Evolutionary conservation across 2,113 vertebrate genomes (phyloP).

Genomic region (Xiphias gladius): DNA sequence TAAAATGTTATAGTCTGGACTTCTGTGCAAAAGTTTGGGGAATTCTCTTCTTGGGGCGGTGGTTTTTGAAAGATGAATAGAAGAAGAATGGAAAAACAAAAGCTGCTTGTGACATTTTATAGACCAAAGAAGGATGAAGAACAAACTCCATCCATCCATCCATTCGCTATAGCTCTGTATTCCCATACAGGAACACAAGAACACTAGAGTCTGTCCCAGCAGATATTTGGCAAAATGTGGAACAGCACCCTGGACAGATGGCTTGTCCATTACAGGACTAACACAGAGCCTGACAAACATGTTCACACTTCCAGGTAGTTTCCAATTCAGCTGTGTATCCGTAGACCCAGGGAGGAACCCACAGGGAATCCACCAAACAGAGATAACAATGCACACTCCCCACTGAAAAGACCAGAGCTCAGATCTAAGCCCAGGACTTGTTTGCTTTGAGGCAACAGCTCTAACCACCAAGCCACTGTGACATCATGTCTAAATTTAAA

Average conservation of each 20-base stretch:
- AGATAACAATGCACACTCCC: constrained; percentile 22
- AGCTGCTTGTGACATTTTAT: too few relatives aligned
- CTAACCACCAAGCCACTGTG: not conserved
- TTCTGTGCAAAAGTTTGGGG: too few relatives aligned
- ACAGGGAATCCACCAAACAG: constrained; percentile 18
- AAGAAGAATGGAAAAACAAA: not conserved
- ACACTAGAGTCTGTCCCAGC: constrained; percentile 5
- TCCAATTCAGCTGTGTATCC: constrained; percentile 31
- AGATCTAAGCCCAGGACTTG: constrained; percentile 18
- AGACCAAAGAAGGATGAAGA: not conserved
- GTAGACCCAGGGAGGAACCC: constrained; percentile 13
- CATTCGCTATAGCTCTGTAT: not conserved
- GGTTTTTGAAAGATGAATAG: not conserved
- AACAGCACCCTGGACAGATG: constrained; percentile 50
- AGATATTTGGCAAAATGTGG: constrained; percentile 27
- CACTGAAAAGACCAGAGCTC: constrained; percentile 6
- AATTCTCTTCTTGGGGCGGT: too few relatives aligned
- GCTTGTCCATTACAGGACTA: constrained; percentile 17
- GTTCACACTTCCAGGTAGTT: constrained; percentile 12
- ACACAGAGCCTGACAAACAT: constrained; percentile 6
- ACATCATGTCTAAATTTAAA: constrained; percentile 30
- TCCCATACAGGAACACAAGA: not conserved
- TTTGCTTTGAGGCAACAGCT: not conserved
- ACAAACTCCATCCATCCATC: not conserved
- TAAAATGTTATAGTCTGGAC: too few relatives aligned